Evolutionary conservation across 2,888 invertebrate genomes (phyloP).

Genomic region (Leptura quadrifasciata): DNA sequence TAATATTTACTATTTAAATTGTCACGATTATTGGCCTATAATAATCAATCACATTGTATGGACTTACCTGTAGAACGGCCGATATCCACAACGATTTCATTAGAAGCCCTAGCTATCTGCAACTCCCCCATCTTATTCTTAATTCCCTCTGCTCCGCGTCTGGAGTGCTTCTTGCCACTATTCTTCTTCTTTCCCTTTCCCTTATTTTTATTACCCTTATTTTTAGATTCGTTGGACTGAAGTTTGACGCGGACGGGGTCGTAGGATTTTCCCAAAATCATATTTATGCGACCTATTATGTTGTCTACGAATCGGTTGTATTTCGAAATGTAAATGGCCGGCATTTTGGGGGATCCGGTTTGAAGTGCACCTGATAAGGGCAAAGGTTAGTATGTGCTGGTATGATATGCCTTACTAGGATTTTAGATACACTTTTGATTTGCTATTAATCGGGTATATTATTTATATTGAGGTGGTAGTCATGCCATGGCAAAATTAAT

Average conservation of each 20-base stretch:
- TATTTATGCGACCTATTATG: constrained; percentile 87
- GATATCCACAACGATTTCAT: constrained; percentile 38
- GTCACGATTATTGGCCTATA: too few species aligned
- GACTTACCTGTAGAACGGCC: constrained; percentile 48
- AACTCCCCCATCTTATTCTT: constrained; percentile 70
- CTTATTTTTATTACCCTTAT: constrained; percentile 58
- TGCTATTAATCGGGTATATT: too few species aligned
- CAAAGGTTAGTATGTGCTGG: neutral
- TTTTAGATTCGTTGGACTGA: constrained; percentile 71
- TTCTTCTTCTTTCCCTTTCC: constrained; percentile 44
- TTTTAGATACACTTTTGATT: neutral
- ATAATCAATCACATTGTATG: neutral
- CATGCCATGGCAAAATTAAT: too few species aligned
- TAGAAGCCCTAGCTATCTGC: constrained; percentile 64
- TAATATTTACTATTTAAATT: neutral
- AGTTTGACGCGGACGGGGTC: constrained; percentile 90
- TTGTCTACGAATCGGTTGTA: constrained; percentile 92
- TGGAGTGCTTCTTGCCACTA: constrained; percentile 21
- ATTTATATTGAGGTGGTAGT: too few species aligned
- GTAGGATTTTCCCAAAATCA: constrained; percentile 85
- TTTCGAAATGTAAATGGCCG: constrained; percentile 85
- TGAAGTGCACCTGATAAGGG: constrained; percentile 66
- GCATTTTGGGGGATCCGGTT: constrained; percentile 73
- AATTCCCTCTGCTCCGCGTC: constrained; percentile 26
- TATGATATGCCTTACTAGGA: constrained; percentile 5